These are phyloP conservation scores for Orthosia gothica DNA, from an alignment of 2,888 invertebrate species.

Conservation along the genomic window DNA sequence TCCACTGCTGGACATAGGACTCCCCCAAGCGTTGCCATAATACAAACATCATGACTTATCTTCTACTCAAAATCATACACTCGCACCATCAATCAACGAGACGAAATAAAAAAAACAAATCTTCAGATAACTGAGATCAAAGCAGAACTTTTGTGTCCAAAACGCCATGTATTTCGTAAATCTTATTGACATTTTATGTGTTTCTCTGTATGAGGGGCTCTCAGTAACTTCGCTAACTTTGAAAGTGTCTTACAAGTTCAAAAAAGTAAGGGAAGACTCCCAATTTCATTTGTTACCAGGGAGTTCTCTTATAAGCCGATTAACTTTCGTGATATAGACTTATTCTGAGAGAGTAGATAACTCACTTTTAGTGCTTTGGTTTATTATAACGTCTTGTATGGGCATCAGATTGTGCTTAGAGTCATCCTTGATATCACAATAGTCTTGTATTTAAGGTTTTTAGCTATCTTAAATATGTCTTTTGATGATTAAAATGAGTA, in stretches of 20 bases:
- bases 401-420: background rate
- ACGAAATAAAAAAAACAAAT: slow-evolving; percentile 4
- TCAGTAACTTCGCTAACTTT: slow-evolving; percentile 45
- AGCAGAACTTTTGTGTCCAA: slow-evolving; percentile 13
- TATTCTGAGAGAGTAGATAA: slow-evolving; percentile 10
- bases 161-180: slow-evolving; percentile 26
- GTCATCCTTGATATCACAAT: background rate
- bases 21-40: too few species aligned
- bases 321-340: slow-evolving; percentile 23
- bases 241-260: slow-evolving; percentile 41
- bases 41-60: background rate
- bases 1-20: too few species aligned
- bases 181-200: slow-evolving; percentile 40
- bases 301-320: slow-evolving; percentile 39
- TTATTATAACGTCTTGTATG: background rate
- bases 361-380: slow-evolving; percentile 3
- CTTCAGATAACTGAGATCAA: slow-evolving; percentile 18
- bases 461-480: background rate
- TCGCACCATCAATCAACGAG: slow-evolving; percentile 1
- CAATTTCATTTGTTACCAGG: slow-evolving; percentile 38
- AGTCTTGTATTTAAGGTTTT: background rate
- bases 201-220: slow-evolving; percentile 22
- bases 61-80: background rate
- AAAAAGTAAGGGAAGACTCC: slow-evolving; percentile 27
- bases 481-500: too few species aligned